Evolutionary conservation across 2,888 invertebrate genomes (phyloP).

Genomic region (Tholera decimalis): DNA sequence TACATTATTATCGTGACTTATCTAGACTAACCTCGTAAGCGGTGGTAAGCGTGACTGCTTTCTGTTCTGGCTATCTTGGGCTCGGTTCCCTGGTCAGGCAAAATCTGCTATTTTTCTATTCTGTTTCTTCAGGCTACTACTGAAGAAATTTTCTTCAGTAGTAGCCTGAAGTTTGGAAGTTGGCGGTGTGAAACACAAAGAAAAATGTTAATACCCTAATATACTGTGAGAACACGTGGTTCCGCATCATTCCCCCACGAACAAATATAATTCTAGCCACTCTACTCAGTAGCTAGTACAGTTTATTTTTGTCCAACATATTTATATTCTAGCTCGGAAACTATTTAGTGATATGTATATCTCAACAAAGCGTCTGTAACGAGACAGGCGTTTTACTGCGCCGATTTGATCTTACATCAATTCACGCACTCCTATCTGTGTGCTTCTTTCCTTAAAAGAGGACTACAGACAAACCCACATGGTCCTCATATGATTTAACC

Average conservation of each 20-base stretch:
- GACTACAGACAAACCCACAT: too few species aligned
- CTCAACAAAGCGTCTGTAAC: constrained; percentile 49
- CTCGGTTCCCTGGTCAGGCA: too few species aligned
- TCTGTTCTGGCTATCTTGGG: too few species aligned
- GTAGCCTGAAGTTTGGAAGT: too few species aligned
- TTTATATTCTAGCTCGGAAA: constrained; percentile 60
- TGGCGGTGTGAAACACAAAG: neutral
- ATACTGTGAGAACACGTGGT: constrained; percentile 5
- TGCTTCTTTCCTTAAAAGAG: too few species aligned
- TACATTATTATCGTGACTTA: neutral
- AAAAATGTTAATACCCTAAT: neutral
- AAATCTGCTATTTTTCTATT: too few species aligned
- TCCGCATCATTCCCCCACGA: constrained; percentile 26
- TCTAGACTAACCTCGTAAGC: too few species aligned
- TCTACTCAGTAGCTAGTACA: constrained; percentile 22
- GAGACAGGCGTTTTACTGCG: constrained; percentile 39
- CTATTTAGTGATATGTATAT: constrained; percentile 52
- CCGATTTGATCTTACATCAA: constrained; percentile 53
- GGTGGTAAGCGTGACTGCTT: too few species aligned
- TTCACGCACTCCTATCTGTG: too few species aligned
- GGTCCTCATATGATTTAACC: too few species aligned
- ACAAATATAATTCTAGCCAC: constrained; percentile 49
- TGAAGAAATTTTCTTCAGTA: too few species aligned
- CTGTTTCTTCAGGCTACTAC: too few species aligned
- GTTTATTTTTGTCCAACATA: constrained; percentile 61